Conservation (phyloP, 2,113 vertebrate genomes). For the Rhinogobius similis region DNA sequence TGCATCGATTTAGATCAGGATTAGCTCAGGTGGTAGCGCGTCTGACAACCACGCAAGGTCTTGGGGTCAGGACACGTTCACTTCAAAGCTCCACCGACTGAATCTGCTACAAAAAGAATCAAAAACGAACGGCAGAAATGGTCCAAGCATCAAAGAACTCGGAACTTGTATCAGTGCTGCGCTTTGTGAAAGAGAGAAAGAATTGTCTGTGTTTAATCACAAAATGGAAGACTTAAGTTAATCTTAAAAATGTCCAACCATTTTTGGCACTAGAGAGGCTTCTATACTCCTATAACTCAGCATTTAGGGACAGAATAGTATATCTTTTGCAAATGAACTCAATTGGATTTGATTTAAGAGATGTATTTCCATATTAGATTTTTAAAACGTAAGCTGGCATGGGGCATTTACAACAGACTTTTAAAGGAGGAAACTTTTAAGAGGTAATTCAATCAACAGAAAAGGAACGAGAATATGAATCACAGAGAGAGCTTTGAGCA, state of each 20-base stretch:
- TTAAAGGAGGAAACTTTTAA: conserved; percentile 15
- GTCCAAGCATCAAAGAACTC: conserved; percentile 30
- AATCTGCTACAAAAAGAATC: conserved; percentile 33
- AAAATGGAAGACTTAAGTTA: conserved; percentile 8
- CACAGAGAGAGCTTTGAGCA: background rate
- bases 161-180: conserved; percentile 14
- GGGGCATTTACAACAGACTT: background rate
- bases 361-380: background rate
- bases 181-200: conserved; percentile 24
- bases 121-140: conserved; percentile 21
- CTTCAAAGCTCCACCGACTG: conserved; percentile 20
- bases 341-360: conserved; percentile 1
- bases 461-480: conserved; percentile 5
- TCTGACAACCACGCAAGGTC: conserved; percentile 22
- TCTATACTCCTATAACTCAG: conserved; percentile 12
- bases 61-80: conserved; percentile 34
- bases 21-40: background rate
- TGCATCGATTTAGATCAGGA: conserved; percentile 17
- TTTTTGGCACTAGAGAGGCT: conserved; percentile 2
- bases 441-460: background rate
- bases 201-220: conserved; percentile 24
- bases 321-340: conserved; percentile 12
- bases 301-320: background rate
- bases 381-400: background rate
- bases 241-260: conserved; percentile 20